Evolutionary conservation across 2,888 invertebrate genomes (phyloP).

Genomic region (Horisme vitalbata): DNA sequence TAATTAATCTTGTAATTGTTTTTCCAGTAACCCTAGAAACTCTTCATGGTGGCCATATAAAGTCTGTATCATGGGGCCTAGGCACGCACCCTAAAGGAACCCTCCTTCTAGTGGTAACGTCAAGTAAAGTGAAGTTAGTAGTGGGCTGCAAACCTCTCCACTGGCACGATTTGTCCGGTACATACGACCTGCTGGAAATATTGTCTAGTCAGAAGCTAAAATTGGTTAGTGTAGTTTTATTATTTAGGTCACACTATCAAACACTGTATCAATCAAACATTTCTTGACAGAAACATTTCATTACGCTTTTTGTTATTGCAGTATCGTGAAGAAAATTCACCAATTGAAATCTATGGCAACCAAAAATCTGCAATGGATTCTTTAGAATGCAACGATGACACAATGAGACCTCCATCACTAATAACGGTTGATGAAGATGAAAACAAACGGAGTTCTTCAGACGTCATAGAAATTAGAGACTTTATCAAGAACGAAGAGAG

Average conservation of each 20-base stretch:
- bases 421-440: conserved; percentile 52
- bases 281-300: not conserved
- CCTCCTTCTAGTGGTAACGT: conserved; percentile 81
- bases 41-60: conserved; percentile 80
- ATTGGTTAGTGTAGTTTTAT: conserved; percentile 82
- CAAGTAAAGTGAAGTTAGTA: conserved; percentile 84
- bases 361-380: conserved; percentile 75
- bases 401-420: conserved; percentile 52
- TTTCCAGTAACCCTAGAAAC: conserved; percentile 86
- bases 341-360: conserved; percentile 78
- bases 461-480: conserved; percentile 67
- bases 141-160: conserved; percentile 86
- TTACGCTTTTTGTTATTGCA: conserved; percentile 40
- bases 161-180: conserved; percentile 82
- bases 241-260: not conserved
- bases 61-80: conserved; percentile 84
- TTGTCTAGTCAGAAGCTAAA: conserved; percentile 78
- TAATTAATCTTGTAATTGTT: conserved; percentile 4
- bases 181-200: conserved; percentile 82
- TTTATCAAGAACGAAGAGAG: conserved; percentile 62
- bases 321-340: conserved; percentile 84
- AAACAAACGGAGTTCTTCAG: conserved; percentile 35
- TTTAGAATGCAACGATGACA: conserved; percentile 68
- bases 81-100: conserved; percentile 79
- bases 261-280: too few species aligned